These are phyloP conservation scores for Drosophila sulfurigaster DNA, from an alignment of 1,140 invertebrate genomes.

Conservation along the genomic window DNA sequence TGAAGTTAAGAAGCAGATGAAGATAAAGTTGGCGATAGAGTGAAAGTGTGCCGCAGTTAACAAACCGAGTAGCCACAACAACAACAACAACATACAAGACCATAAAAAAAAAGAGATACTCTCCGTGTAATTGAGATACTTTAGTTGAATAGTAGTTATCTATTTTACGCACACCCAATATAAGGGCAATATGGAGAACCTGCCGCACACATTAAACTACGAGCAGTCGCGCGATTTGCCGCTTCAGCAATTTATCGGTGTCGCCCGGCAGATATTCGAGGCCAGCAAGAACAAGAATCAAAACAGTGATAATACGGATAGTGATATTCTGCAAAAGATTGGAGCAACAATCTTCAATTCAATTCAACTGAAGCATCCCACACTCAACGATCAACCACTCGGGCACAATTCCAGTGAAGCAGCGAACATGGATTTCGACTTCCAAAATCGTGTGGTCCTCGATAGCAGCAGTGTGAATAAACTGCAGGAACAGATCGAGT, in stretches of 20 bases:
- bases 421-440: conserved; percentile 66
- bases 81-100: neutral
- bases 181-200: conserved; percentile 65
- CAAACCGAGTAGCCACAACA: conserved; percentile 10
- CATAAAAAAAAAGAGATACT: conserved; percentile 45
- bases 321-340: conserved; percentile 75
- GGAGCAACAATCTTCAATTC: conserved; percentile 75
- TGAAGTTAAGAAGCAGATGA: conserved; percentile 40
- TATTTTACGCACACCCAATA: conserved; percentile 27
- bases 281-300: conserved; percentile 53
- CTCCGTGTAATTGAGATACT: conserved; percentile 12
- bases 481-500: conserved; percentile 79
- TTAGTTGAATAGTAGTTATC: neutral
- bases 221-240: conserved; percentile 76
- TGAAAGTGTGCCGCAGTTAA: conserved; percentile 66
- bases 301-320: conserved; percentile 53
- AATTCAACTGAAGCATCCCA: conserved; percentile 69
- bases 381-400: conserved; percentile 31
- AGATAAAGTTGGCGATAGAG: conserved; percentile 44
- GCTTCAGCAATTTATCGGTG: conserved; percentile 70
- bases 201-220: conserved; percentile 78
- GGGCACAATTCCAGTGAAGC: conserved; percentile 50
- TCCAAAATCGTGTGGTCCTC: conserved; percentile 69
- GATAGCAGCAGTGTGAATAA: conserved; percentile 76
- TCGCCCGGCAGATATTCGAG: conserved; percentile 73